Evolutionary conservation across 1,140 invertebrate species (phyloP), one percentile per base, ranked within the genome.

Genomic region (Teleopsis dalmanni): DNA sequence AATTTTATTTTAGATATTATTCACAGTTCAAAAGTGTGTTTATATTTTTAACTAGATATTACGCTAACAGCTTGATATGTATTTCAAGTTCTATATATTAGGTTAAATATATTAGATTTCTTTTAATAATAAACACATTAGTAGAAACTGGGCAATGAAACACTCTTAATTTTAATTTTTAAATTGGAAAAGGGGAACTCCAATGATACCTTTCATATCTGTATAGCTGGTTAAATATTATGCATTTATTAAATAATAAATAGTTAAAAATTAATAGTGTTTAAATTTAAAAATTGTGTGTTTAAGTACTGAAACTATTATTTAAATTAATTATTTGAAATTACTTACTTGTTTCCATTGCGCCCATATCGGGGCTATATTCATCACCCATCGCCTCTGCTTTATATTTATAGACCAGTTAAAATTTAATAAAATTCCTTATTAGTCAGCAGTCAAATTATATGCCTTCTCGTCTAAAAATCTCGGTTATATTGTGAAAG

Each of bases 301-400:
- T 2, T n/a, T n/a, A n/a, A n/a, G n/a, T n/a, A n/a, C n/a, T n/a
- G n/a, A n/a, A n/a, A n/a, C n/a, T n/a, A n/a, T n/a, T n/a, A n/a
- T n/a, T n/a, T n/a, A n/a, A 31, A 31, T 31, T 9, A n/a, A n/a
- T n/a, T n/a, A n/a, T n/a, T n/a, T n/a, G n/a, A 44, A 18, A 14
- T 13, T n/a, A 52, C 64, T 66, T 58, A 66, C 64, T 62, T 54
- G 64, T 66, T 54, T 66, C 61, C 64, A 66, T 66, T 46, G 66
- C 49, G 60, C 58, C 62, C 38, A 58, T 56, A 66, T 67, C 64
- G 57, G 60, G 59, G 42, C 60, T 62, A 48, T 64, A 67, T 52
- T 67, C 64, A 47, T 67, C 64, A 47, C 64, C 63, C 64, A 67
- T 67, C 53, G 52, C n/a, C 29, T 9, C 8, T 31, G 29, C n/a